These are phyloP conservation scores for Sphaerophoria taeniata DNA, from an alignment of 2,888 invertebrate genomes.

Conservation along the genomic window DNA sequence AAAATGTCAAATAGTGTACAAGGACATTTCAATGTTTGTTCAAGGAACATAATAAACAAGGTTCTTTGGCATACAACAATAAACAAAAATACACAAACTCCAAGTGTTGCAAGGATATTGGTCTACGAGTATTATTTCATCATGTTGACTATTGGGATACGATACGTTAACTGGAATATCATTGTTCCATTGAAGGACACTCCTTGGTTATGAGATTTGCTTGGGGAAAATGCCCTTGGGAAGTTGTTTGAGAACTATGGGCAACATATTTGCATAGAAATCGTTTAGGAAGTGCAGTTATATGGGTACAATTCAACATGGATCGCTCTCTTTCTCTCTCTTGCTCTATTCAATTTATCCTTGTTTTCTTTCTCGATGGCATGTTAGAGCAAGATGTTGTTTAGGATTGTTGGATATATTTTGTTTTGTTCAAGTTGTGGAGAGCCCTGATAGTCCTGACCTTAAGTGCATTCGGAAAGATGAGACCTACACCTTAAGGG, in stretches of 20 bases:
- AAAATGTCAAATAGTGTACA: constrained; percentile 26
- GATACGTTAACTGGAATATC: constrained; percentile 33
- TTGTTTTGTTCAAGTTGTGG: constrained; percentile 6
- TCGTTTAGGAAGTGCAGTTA: constrained; percentile 54
- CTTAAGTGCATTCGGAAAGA: constrained; percentile 40
- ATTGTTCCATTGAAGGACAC: constrained; percentile 49
- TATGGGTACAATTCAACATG: background rate
- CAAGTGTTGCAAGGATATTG: constrained; percentile 30
- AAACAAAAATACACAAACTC: constrained; percentile 24
- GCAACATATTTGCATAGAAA: constrained; percentile 63
- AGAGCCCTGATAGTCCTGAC: constrained; percentile 28
- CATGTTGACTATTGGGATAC: constrained; percentile 26
- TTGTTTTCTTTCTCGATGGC: constrained; percentile 41
- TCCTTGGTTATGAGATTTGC: constrained; percentile 48
- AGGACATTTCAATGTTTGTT: constrained; percentile 61
- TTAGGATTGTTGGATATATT: constrained; percentile 22
- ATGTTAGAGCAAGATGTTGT: background rate
- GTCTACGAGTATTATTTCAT: constrained; percentile 18
- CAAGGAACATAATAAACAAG: constrained; percentile 23
- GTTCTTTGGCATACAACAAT: constrained; percentile 4
- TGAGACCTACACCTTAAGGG: constrained; percentile 56
- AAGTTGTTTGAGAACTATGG: constrained; percentile 40
- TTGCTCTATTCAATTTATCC: constrained; percentile 48
- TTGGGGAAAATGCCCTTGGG: constrained; percentile 57
- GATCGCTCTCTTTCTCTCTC: background rate